phyloP scores from a whole-genome alignment of 2,888 invertebrate species.

The Nephrotoma appendiculata region DNA sequence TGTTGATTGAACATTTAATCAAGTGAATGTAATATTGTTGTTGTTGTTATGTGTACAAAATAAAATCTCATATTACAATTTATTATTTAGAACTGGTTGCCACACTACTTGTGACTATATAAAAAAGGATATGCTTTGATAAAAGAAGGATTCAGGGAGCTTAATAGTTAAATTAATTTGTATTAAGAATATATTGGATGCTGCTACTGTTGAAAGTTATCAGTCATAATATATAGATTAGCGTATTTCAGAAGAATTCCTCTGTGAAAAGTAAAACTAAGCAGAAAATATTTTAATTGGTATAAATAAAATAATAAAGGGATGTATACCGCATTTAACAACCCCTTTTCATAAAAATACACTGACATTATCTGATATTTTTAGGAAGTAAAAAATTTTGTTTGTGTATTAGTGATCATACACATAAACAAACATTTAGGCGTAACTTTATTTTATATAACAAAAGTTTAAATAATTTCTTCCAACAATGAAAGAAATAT shows the following conservation, averaged over 20 bases:
- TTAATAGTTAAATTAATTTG: background rate
- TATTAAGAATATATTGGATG: background rate
- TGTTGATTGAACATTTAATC: constrained; percentile 4
- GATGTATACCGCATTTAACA: too few species aligned
- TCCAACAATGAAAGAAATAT: too few species aligned
- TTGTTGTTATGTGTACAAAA: background rate
- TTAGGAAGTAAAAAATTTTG: too few species aligned
- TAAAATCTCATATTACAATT: background rate
- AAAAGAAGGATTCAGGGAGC: background rate
- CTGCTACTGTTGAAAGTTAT: background rate
- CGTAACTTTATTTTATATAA: too few species aligned
- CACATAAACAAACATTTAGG: too few species aligned
- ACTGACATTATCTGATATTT: too few species aligned
- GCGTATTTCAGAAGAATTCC: background rate
- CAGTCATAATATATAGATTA: background rate
- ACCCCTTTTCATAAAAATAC: too few species aligned
- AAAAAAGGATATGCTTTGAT: background rate
- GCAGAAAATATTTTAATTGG: background rate
- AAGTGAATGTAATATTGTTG: background rate
- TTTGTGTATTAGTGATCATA: too few species aligned
- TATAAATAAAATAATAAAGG: too few species aligned
- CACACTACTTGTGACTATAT: background rate
- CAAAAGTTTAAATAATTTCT: too few species aligned
- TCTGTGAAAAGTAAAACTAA: background rate
- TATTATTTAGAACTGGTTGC: background rate